phyloP scores from a whole-genome alignment of 2,888 invertebrate species.

The Melinopterus prodromus region DNA sequence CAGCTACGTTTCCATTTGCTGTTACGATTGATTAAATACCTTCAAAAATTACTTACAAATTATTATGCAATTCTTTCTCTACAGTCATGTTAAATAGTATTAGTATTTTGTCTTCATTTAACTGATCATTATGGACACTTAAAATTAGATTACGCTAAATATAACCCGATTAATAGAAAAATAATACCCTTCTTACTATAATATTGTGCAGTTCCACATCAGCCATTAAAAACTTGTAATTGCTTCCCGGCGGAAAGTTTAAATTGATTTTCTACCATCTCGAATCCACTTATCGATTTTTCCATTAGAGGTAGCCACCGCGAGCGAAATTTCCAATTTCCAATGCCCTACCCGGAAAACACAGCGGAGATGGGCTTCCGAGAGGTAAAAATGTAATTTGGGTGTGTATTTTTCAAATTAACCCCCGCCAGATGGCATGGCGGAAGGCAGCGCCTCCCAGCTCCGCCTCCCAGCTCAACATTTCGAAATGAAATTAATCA shows the following conservation, averaged over 20 bases:
- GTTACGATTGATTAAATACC: no score
- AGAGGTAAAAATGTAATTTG: not conserved
- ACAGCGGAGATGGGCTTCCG: conserved; percentile 5
- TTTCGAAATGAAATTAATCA: not conserved
- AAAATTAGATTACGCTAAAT: no score
- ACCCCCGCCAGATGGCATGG: not conserved
- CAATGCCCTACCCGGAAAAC: not conserved
- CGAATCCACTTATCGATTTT: not conserved
- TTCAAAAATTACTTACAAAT: no score
- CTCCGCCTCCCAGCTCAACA: not conserved
- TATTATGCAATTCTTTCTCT: no score
- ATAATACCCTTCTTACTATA: not conserved
- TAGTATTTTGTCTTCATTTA: no score
- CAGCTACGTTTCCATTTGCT: no score
- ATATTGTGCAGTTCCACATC: not conserved
- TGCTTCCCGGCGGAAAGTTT: not conserved
- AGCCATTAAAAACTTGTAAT: not conserved
- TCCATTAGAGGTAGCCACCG: not conserved
- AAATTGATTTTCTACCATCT: not conserved
- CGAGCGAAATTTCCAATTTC: conserved; percentile 7
- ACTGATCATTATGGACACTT: no score
- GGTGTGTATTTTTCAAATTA: conserved; percentile 4
- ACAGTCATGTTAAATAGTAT: no score
- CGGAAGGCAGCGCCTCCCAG: not conserved
- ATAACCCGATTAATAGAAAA: no score